A percentile compares a stretch with the other conserved stretches of the same genome.
Conservation (phyloP, 2,888 invertebrate genomes). For the Strigamia maritima region DNA sequence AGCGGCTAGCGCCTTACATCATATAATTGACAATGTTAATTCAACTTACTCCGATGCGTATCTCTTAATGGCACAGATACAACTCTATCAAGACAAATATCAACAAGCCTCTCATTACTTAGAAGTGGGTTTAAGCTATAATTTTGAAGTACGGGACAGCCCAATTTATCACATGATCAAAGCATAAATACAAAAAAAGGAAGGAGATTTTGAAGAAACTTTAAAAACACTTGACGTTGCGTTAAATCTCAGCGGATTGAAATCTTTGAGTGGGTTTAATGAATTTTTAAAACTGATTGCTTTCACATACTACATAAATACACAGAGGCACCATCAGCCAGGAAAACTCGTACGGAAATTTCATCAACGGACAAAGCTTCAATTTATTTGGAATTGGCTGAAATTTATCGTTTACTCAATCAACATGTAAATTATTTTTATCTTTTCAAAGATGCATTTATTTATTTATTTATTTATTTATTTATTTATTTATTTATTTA, state of each 20-base stretch:
- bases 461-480: background rate
- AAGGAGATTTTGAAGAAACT: conserved; percentile 67
- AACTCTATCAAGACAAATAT: conserved; percentile 61
- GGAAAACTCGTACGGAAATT: conserved; percentile 52
- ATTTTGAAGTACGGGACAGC: conserved; percentile 84
- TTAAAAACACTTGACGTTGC: conserved; percentile 72
- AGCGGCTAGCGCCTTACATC: conserved; percentile 68
- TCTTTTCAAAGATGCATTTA: too few relatives aligned
- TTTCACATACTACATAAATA: background rate
- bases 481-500: background rate
- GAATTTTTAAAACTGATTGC: background rate
- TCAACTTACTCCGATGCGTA: conserved; percentile 79
- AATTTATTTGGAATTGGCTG: conserved; percentile 80
- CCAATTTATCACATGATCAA: conserved; percentile 84
- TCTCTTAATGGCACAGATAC: conserved; percentile 77
- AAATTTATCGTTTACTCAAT: conserved; percentile 66
- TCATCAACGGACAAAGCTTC: conserved; percentile 75
- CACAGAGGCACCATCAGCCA: background rate
- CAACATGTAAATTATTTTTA: conserved; percentile 56
- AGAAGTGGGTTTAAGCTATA: conserved; percentile 84
- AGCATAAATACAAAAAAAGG: conserved; percentile 77
- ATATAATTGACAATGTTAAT: conserved; percentile 69
- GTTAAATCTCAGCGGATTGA: conserved; percentile 64
- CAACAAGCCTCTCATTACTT: conserved; percentile 78
- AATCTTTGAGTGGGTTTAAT: conserved; percentile 44